Percentiles rank a stretch among this genome's conserved stretches.
Evolutionary conservation across 2,888 invertebrate species (phyloP).

Genomic region (Orthosia cruda): DNA sequence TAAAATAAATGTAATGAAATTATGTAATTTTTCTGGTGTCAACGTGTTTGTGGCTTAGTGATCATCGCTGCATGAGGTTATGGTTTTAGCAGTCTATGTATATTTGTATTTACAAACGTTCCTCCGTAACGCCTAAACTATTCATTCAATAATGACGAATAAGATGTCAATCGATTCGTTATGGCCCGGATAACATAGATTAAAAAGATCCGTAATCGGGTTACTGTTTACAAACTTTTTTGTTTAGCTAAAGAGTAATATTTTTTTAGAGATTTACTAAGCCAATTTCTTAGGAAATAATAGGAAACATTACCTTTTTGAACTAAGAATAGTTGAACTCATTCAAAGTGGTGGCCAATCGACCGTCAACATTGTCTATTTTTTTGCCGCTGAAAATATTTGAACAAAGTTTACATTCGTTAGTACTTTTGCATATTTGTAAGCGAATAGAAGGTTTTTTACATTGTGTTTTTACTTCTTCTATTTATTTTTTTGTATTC

Average conservation of each 20-base stretch:
- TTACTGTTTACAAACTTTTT: too few species aligned
- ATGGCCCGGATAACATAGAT: too few species aligned
- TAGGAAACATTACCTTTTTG: neutral
- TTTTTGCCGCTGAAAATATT: constrained; percentile 22
- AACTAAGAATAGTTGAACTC: neutral
- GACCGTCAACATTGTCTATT: neutral
- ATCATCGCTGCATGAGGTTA: too few species aligned
- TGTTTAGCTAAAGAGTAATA: too few species aligned
- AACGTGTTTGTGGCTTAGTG: neutral
- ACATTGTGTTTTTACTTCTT: constrained; percentile 6
- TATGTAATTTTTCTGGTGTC: neutral
- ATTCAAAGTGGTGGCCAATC: constrained; percentile 7
- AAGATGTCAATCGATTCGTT: too few species aligned
- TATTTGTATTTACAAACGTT: too few species aligned
- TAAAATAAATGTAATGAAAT: neutral
- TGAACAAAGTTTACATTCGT: constrained; percentile 19
- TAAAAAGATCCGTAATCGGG: too few species aligned
- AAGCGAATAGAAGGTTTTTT: neutral
- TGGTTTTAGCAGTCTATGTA: too few species aligned
- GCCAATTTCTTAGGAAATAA: too few species aligned
- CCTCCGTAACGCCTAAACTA: too few species aligned
- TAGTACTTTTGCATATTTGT: constrained; percentile 27
- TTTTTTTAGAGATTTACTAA: too few species aligned
- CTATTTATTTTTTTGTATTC: constrained; percentile 3
- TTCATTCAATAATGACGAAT: too few species aligned